Evolutionary conservation across 2,113 vertebrate species (phyloP), one percentile per base, ranked within the genome.

Genomic region (Asarcornis scutulata): DNA sequence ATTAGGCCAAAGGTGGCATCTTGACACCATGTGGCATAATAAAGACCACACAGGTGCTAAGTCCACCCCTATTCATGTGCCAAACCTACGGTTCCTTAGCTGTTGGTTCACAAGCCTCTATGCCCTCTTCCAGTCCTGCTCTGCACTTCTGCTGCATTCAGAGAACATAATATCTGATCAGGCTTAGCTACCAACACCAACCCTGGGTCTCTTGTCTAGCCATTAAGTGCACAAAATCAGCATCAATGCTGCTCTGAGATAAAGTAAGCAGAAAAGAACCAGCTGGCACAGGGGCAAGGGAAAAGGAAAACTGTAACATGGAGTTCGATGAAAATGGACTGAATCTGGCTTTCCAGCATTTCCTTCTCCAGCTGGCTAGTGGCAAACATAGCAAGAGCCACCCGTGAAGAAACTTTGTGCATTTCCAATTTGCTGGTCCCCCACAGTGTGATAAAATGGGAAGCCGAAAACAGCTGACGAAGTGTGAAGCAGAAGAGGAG

Each of bases 191-290:
- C 29, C 31, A 34, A 40, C 40, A 34, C 40, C 8, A 48, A 79
- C 11, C 4, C 11, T 13, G 8, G 1, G 0, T 27, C 66, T 59
- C 42, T 9, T 34, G 5, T 25, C 8, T 26, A 7, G 13, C 42
- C 59, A 25, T 12, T 7, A 74, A 67, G 32, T 3, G 23, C 67
- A 62, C 21, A 75, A 67, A 74, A 11, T 23, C 58, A 83, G 52
- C 36, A 18, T 1, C 5, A 38, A 34, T 11, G 53, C 53, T 80
- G 73, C 84, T 83, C 63, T 27, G 13, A 46, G 48, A 42, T 16
- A 9, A 26, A 50, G 1, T 5, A 26, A 29, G 50, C 14, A 85
- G 59, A 58, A 77, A 88, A 6, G 1, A 18, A 64, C 9, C 17
- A 60, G 44, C 9, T 68, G 69, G 79, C 1, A 1, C 50, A 60